Evolutionary conservation across 2,113 vertebrate species (phyloP).

Genomic region (Macrotis lagotis): DNA sequence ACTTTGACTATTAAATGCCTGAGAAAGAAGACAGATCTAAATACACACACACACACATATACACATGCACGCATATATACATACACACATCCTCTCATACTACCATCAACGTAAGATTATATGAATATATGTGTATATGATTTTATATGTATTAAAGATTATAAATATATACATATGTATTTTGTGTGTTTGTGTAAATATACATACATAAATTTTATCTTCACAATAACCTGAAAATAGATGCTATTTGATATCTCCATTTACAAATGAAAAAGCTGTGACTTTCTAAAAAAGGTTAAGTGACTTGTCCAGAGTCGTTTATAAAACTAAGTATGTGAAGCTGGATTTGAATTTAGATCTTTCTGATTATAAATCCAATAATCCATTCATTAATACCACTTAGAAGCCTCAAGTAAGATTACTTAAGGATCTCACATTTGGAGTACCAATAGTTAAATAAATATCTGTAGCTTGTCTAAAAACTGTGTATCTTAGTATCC

Average conservation of each 20-base stretch:
- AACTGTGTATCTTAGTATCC: background rate
- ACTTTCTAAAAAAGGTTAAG: background rate
- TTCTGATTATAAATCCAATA: background rate
- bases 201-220: background rate
- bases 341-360: background rate
- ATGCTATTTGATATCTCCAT: background rate
- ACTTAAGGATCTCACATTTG: background rate
- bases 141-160: background rate
- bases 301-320: background rate
- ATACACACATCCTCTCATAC: background rate
- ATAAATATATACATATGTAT: background rate
- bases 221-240: background rate
- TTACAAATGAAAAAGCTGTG: background rate
- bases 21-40: background rate
- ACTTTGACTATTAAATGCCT: background rate
- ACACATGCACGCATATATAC: background rate
- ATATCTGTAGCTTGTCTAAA: background rate
- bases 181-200: background rate
- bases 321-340: background rate
- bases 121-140: too few relatives aligned
- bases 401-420: background rate
- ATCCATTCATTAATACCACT: background rate
- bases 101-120: background rate
- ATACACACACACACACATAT: too few relatives aligned
- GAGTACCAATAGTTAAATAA: too few relatives aligned